These are phyloP conservation scores for Chunga burmeisteri DNA, from an alignment of 2,113 vertebrate genomes.

Conservation along the genomic window DNA sequence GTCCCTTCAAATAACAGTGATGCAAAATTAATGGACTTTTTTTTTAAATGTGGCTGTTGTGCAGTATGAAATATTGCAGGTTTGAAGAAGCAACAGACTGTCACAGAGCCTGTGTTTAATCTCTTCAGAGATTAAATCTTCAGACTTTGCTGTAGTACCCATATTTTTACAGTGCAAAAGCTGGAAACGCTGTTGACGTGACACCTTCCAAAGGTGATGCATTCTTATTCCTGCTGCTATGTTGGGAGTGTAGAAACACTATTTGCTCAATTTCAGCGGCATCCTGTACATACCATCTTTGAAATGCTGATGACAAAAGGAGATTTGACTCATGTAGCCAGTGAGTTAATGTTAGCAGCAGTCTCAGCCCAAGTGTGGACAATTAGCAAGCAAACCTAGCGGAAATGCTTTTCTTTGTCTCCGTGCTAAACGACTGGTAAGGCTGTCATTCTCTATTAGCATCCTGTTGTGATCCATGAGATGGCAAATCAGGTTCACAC, in stretches of 20 bases:
- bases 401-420: neutral
- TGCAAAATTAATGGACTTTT: neutral
- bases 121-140: neutral
- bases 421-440: neutral
- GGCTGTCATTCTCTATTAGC: neutral
- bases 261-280: neutral
- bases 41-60: neutral
- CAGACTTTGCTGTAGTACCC: neutral
- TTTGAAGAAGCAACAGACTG: neutral
- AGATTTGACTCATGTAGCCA: neutral
- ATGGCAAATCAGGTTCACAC: neutral
- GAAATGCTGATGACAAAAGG: neutral
- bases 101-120: neutral
- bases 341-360: neutral
- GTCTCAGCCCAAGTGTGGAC: neutral
- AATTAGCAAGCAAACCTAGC: neutral
- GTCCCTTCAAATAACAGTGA: neutral
- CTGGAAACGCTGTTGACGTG: neutral
- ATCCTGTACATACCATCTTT: neutral
- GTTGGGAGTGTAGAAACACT: neutral
- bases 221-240: neutral
- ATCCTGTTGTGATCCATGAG: neutral
- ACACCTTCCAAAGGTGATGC: neutral
- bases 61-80: neutral
- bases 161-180: neutral